phyloP scores from a whole-genome alignment of 2,797 vertebrate species.

The Rhinatrema bivittatum region DNA sequence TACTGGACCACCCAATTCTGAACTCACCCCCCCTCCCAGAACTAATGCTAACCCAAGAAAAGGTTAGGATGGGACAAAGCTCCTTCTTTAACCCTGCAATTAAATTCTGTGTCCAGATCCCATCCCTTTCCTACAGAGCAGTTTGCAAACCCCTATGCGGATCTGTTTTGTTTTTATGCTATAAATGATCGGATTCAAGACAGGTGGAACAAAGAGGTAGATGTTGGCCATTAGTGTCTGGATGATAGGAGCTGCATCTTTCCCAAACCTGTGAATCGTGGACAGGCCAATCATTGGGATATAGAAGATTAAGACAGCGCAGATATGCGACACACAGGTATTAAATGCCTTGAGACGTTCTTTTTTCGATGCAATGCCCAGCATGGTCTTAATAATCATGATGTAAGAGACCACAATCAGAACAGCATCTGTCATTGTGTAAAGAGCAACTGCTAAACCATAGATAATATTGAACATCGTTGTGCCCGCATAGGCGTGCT shows the following conservation, averaged over 20 bases:
- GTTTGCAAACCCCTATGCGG: constrained; percentile 9
- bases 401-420: constrained; percentile 31
- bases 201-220: constrained; percentile 27
- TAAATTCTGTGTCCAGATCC: no score
- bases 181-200: constrained; percentile 39
- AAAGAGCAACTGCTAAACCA: constrained; percentile 20
- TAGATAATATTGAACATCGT: constrained; percentile 32
- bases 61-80: no score
- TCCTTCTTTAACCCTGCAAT: no score
- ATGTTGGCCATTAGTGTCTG: constrained; percentile 25
- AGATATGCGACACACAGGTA: constrained; percentile 37
- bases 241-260: constrained; percentile 18
- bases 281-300: constrained; percentile 26
- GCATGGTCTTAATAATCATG: constrained; percentile 24
- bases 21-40: no score
- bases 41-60: no score
- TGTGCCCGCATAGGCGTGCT: constrained; percentile 12
- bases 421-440: constrained; percentile 30
- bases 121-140: constrained; percentile 15
- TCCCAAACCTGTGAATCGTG: constrained; percentile 34
- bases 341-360: constrained; percentile 28
- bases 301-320: constrained; percentile 35
- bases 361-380: constrained; percentile 12
- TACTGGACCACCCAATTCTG: no score
- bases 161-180: constrained; percentile 36